Percentiles rank a stretch among this genome's conserved stretches.
phyloP scores from a whole-genome alignment of 23 tunicate genomes.

The Styela plicata region DNA sequence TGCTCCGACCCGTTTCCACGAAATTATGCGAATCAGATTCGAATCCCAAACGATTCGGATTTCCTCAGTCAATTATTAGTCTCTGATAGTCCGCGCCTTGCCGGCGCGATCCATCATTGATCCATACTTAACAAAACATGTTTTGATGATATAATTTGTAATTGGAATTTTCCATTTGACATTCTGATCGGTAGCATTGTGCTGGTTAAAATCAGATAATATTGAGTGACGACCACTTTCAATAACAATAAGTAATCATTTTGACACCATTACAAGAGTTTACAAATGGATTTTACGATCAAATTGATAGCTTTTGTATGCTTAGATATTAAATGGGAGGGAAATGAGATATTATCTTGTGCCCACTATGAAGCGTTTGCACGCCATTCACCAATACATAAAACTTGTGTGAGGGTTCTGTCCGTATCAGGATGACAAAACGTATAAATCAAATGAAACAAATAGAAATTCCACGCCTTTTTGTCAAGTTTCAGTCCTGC shows the following conservation, averaged over 20 bases:
- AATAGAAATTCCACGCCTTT: not conserved
- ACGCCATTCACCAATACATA: not conserved
- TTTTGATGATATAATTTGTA: too few relatives aligned
- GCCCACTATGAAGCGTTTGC: not conserved
- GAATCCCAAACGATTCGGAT: too few relatives aligned
- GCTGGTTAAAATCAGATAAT: not conserved
- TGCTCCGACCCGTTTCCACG: too few relatives aligned
- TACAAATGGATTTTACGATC: not conserved
- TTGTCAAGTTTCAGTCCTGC: not conserved
- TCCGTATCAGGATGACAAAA: not conserved
- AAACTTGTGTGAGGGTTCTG: not conserved
- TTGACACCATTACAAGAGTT: not conserved
- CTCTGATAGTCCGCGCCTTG: too few relatives aligned
- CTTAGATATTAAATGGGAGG: not conserved
- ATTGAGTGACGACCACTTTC: not conserved
- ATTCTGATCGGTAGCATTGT: too few relatives aligned
- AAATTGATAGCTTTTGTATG: not conserved
- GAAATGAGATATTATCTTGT: not conserved
- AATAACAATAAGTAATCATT: not conserved
- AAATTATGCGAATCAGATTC: too few relatives aligned
- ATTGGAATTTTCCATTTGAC: too few relatives aligned
- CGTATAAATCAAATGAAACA: not conserved
- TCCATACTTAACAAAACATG: too few relatives aligned
- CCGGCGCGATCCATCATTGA: too few relatives aligned
- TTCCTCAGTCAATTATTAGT: too few relatives aligned